These are phyloP conservation scores for Papilio glaucus DNA, from an alignment of 1,140 invertebrate species.

Conservation along the genomic window DNA sequence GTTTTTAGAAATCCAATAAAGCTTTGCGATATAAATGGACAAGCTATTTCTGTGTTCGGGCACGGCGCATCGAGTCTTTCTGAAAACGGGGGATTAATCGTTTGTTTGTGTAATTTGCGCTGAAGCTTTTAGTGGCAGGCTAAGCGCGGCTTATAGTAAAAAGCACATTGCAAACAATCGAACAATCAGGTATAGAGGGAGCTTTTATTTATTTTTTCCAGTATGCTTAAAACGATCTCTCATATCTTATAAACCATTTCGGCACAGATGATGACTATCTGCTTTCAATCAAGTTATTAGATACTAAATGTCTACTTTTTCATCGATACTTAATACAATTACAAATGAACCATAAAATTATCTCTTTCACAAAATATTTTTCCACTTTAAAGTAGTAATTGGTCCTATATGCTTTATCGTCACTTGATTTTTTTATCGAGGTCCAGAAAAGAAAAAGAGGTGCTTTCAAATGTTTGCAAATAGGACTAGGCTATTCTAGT, in stretches of 20 bases:
- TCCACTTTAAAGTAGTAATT: not conserved
- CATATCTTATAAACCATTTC: not conserved
- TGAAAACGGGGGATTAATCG: conserved; percentile 15
- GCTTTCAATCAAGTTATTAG: too few species aligned
- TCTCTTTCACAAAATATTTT: not conserved
- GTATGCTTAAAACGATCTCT: not conserved
- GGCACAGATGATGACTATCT: too few species aligned
- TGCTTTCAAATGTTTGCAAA: too few species aligned
- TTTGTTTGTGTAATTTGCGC: conserved; percentile 16
- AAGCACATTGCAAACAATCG: not conserved
- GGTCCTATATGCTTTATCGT: too few species aligned
- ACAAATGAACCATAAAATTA: not conserved
- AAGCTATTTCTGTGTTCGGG: not conserved
- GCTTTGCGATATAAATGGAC: not conserved
- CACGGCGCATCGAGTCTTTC: not conserved
- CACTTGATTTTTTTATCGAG: too few species aligned
- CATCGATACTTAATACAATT: too few species aligned
- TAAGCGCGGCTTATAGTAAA: conserved; percentile 17
- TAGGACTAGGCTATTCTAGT: too few species aligned
- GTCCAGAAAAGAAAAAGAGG: too few species aligned
- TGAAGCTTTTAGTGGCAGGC: conserved; percentile 13
- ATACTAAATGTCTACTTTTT: too few species aligned
- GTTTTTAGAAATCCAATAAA: not conserved
- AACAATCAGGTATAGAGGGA: conserved; percentile 4
- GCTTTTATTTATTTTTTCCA: not conserved